Base-by-base conservation (phyloP, 2,113 vertebrate genomes). In the Lophotis ruficrista region DNA sequence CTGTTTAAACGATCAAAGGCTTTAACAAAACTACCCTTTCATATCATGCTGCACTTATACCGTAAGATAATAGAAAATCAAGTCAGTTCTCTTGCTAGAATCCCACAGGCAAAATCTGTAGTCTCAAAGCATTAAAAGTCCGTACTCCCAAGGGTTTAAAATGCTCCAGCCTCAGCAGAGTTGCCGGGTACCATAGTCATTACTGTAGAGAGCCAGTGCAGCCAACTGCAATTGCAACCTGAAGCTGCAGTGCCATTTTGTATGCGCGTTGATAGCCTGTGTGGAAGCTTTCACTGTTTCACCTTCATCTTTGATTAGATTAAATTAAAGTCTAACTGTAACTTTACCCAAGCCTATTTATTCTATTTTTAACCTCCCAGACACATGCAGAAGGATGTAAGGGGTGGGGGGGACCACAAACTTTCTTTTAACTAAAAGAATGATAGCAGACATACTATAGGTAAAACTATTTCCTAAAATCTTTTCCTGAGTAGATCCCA, bases 251-350 rank as follows among this genome's bases (percentile, higher is more conserved):
- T 37, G 66, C 50, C 41, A 37, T 50, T 53, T 15, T 7, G n/a
- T 43, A 11, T 6, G 25, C 2, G 0, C 2, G 6, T 12, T 83
- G 57, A 66, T 69, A 38, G 27, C 47, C 50, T 66, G 19, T 65
- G 83, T 4, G 1, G 66, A 65, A 85, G 41, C 66, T 80, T 76
- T 77, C 53, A 31, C 62, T 83, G 31, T 65, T 88, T 16, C 14
- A 19, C 45, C n/a, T 76, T 86, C 62, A 77, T 54, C 41, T 89
- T 89, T 94, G 79, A 89, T 93, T 83, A 92, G 62, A 65, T 88
- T 90, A 96, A 89, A 66, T 38, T 41, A 66, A 70, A 30, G 37
- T 75, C 33, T 20, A 66, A 78, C 50, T 78, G 60, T 83, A 73
- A 90, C 37, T 18, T 60, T 87, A 58, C 54, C 68, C 68, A 43